Conservation (phyloP, 2,888 invertebrate genomes). For the Melieria crassipennis region DNA sequence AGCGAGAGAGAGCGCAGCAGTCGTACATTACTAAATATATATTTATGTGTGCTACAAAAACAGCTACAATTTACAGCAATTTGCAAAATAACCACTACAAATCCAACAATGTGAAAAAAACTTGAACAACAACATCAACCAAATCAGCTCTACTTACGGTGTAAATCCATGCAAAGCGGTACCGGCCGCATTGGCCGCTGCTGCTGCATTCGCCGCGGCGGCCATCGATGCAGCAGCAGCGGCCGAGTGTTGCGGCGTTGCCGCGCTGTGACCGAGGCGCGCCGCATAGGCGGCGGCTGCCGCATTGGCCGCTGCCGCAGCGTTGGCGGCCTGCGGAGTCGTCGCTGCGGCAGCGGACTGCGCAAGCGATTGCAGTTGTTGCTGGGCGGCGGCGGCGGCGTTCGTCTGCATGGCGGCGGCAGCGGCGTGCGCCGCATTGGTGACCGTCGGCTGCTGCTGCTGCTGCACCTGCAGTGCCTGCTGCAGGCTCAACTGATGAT, state of each 20-base stretch:
- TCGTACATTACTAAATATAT: neutral
- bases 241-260: constrained; percentile 69
- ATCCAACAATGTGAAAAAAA: neutral
- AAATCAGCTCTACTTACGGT: constrained; percentile 77
- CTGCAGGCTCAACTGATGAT: constrained; percentile 48
- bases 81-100: neutral
- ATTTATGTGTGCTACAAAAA: neutral
- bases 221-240: constrained; percentile 71
- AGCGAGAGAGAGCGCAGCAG: neutral
- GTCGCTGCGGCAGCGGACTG: constrained; percentile 57
- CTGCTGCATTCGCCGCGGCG: constrained; percentile 73
- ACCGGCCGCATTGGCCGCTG: constrained; percentile 77
- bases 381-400: constrained; percentile 69
- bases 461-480: constrained; percentile 53
- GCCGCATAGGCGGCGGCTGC: constrained; percentile 61
- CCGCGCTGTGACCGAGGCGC: constrained; percentile 49
- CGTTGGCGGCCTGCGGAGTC: constrained; percentile 66
- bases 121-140: neutral
- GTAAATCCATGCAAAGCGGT: constrained; percentile 88
- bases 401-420: constrained; percentile 61
- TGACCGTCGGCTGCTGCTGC: constrained; percentile 61
- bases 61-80: neutral
- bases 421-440: constrained; percentile 70
- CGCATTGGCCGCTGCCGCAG: constrained; percentile 53
- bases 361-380: constrained; percentile 66